Evolutionary conservation across 2,888 invertebrate species (phyloP), one percentile per base, ranked within the genome.

Genomic region (Drosophila hawaiiensis): DNA sequence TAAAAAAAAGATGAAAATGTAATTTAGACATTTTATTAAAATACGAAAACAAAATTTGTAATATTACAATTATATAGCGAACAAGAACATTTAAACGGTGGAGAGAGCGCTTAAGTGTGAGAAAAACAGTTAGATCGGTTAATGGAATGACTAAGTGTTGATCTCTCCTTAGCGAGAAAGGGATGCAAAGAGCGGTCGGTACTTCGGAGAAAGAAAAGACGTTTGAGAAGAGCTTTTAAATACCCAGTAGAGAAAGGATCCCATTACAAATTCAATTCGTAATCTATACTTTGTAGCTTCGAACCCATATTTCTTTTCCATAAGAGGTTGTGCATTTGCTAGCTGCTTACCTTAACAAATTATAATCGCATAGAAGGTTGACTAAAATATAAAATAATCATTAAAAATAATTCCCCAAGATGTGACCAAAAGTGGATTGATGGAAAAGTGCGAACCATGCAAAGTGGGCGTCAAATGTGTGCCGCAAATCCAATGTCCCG

Each of bases 401-500:
- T 16, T 41, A n/a, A 9, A 25, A 33, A 41, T 19, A 14, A 28
- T 16, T 41, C 55, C 4, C 1, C 4, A 47, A 79, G 79, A 69
- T 10, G n/a, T 19, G 29, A 62, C 43, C 16, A 82, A 63, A 19
- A 80, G 83, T 19, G 80, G 78, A 1, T 63, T 92, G 29, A 68
- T 91, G 9, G 73, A 76, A 39, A 87, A 91, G 78, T 92, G 92
- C 60, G 88, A 82, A 4, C 82, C 86, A 1, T 96, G 95, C 76
- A 94, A 94, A 0, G 92, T 93, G 22, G 22, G 41, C 0, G 94
- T 95, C 0, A 85, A 88, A 53, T 96, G 96, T 82, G 95, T 96
- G 6, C 95, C 95, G 0, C 94, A 94, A 75, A 94, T 96, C 29
- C 95, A 95, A 89, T 96, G 96, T 90, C 96, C 96, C 1, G 95